These are phyloP conservation scores for Loxodonta africana DNA, from an alignment of 2,113 vertebrate genomes.

Conservation along the genomic window DNA sequence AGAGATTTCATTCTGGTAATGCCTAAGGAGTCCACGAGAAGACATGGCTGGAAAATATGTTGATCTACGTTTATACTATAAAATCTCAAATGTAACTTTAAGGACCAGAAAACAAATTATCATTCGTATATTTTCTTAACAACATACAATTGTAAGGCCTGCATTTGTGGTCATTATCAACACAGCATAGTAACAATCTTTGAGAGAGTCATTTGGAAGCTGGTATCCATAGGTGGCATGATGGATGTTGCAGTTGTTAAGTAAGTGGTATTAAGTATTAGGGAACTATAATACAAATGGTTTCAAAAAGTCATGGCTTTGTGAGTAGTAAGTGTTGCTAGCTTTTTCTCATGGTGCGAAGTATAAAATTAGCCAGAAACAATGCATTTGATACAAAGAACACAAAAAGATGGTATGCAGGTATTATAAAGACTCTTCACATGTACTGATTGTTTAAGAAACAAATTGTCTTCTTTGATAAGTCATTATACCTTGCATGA, in stretches of 20 bases:
- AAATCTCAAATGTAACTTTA: background rate
- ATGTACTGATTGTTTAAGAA: background rate
- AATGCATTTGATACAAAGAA: background rate
- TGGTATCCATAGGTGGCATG: no score
- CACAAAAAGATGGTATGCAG: background rate
- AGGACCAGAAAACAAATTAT: background rate
- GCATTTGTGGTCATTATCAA: background rate
- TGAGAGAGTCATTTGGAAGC: background rate
- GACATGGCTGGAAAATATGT: background rate
- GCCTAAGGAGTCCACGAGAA: background rate
- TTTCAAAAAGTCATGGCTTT: background rate
- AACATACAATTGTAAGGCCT: background rate
- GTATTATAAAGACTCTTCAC: background rate
- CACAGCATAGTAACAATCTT: background rate
- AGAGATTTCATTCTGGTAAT: background rate
- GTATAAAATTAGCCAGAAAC: background rate
- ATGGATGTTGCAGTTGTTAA: background rate
- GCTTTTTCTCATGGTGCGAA: background rate
- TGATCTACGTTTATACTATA: background rate
- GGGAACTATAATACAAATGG: background rate
- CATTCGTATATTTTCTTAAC: background rate
- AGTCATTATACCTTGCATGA: background rate
- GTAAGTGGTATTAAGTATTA: background rate
- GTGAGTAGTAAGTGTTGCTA: background rate
- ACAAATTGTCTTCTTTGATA: background rate